phyloP scores from a whole-genome alignment of 1,140 invertebrate genomes.

The Lanistes nyassanus region DNA sequence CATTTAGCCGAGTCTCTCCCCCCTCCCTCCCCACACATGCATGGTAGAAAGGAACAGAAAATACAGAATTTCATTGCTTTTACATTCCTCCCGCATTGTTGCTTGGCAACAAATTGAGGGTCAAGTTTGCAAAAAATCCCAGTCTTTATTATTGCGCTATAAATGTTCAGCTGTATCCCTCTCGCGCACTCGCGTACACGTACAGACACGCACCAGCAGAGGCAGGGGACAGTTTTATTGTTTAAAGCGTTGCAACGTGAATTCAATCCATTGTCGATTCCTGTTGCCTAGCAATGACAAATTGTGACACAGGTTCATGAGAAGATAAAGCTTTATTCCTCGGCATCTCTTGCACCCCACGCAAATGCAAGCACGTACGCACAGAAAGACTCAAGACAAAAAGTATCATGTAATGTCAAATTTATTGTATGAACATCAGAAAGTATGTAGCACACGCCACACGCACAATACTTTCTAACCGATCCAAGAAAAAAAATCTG shows the following conservation, averaged over 20 bases:
- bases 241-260: no score
- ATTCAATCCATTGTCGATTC: no score
- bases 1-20: neutral
- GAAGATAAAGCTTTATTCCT: no score
- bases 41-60: neutral
- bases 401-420: constrained; percentile 31
- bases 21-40: neutral
- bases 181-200: neutral
- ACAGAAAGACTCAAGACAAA: constrained; percentile 20
- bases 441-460: neutral
- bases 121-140: neutral
- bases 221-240: no score
- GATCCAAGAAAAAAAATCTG: neutral
- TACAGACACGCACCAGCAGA: no score
- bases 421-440: constrained; percentile 10
- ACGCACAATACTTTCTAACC: constrained; percentile 3
- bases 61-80: no score
- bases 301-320: no score
- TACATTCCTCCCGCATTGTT: neutral
- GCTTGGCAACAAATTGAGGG: neutral
- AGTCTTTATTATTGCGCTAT: neutral
- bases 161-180: neutral
- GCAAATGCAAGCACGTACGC: neutral
- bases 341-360: neutral
- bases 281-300: no score